Conservation (phyloP, 1,140 invertebrate species). For the Asbolus verrucosus region DNA sequence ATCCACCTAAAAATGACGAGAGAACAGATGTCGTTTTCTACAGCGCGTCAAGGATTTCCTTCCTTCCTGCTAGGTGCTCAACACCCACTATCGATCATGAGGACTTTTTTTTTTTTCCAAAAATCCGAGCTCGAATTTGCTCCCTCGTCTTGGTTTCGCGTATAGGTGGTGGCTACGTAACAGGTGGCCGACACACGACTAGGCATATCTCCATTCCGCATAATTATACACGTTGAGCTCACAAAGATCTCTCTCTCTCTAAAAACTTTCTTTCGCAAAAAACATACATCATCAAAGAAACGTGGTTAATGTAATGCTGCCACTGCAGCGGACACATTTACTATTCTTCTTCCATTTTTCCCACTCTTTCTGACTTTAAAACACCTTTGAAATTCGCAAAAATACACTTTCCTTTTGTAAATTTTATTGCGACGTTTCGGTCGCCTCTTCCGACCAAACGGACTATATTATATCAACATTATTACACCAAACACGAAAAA, state of each 20-base stretch:
- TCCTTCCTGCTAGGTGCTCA: not conserved
- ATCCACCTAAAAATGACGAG: conserved; percentile 39
- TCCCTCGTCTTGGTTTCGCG: not conserved
- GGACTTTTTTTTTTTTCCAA: too few relatives aligned
- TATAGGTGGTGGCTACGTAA: conserved; percentile 22
- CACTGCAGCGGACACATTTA: too few relatives aligned
- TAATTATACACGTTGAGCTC: conserved; percentile 27
- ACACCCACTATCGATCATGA: conserved; percentile 11
- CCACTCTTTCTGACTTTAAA: too few relatives aligned
- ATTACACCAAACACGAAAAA: too few relatives aligned
- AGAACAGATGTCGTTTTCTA: conserved; percentile 35
- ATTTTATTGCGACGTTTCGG: too few relatives aligned
- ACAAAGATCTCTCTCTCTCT: not conserved
- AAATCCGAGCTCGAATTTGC: not conserved
- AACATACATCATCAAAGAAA: not conserved
- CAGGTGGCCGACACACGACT: conserved; percentile 39
- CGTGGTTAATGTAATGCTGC: too few relatives aligned
- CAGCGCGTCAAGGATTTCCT: not conserved
- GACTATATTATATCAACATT: too few relatives aligned
- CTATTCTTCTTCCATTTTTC: too few relatives aligned
- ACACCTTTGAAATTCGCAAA: too few relatives aligned
- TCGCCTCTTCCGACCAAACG: too few relatives aligned
- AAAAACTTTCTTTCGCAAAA: not conserved
- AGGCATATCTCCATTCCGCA: conserved; percentile 32
- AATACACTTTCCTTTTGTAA: too few relatives aligned